phyloP scores from a whole-genome alignment of 2,888 invertebrate genomes.

The Caenorhabditis becei region DNA sequence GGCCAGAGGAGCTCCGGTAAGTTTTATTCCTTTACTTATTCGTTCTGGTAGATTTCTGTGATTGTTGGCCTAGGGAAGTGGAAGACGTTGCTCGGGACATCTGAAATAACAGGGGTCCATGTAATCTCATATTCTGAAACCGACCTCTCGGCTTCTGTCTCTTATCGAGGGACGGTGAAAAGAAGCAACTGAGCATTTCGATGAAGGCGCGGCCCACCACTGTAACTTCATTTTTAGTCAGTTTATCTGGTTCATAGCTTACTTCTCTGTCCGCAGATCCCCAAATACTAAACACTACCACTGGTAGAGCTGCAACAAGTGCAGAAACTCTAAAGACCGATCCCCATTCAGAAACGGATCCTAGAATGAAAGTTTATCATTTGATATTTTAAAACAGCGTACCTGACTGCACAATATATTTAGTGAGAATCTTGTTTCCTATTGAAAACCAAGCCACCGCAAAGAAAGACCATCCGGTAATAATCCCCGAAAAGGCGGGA shows the following conservation, averaged over 20 bases:
- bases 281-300: conserved; percentile 77
- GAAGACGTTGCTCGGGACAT: conserved; percentile 66
- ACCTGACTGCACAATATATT: conserved; percentile 79
- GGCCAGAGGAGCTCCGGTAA: too few relatives aligned
- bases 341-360: conserved; percentile 75
- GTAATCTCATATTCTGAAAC: not conserved
- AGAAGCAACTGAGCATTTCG: conserved; percentile 72
- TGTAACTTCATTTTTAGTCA: conserved; percentile 29
- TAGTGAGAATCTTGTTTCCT: conserved; percentile 79
- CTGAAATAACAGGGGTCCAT: conserved; percentile 15
- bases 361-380: conserved; percentile 34
- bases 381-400: not conserved
- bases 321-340: conserved; percentile 79
- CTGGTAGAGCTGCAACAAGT: conserved; percentile 77
- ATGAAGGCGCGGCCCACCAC: conserved; percentile 79
- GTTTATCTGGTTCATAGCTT: not conserved
- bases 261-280: conserved; percentile 77
- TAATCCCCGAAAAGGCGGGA: conserved; percentile 79
- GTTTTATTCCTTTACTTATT: too few relatives aligned
- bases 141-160: conserved; percentile 52
- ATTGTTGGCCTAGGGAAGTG: conserved; percentile 50
- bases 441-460: conserved; percentile 77
- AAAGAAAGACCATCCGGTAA: conserved; percentile 78
- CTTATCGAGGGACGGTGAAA: conserved; percentile 58
- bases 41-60: not conserved